phyloP scores from a whole-genome alignment of 2,888 invertebrate species.

The Cantharis flavilabris region DNA sequence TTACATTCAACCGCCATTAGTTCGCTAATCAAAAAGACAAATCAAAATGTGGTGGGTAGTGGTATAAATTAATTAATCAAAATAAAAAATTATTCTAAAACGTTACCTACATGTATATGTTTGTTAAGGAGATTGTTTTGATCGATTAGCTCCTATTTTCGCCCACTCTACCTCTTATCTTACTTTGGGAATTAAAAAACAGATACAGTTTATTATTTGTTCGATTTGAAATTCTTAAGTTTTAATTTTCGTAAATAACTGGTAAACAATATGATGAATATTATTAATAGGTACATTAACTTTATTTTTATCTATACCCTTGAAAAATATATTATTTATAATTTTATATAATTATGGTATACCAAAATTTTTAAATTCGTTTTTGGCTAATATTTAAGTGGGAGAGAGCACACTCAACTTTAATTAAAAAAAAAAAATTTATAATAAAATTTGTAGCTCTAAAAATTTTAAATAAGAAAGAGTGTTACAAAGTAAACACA shows the following conservation, averaged over 20 bases:
- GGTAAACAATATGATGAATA: not conserved
- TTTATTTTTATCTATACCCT: not conserved
- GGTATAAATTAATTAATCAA: constrained; percentile 13
- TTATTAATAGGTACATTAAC: not conserved
- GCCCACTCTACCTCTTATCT: constrained; percentile 10
- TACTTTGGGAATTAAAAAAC: not conserved
- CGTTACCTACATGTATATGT: constrained; percentile 15
- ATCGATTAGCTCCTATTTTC: constrained; percentile 14
- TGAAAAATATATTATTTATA: not conserved
- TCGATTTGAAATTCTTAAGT: not conserved
- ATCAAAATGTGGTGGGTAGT: constrained; percentile 6
- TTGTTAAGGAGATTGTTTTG: constrained; percentile 11
- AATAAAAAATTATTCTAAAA: constrained; percentile 13
- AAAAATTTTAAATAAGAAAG: no score
- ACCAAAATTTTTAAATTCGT: not conserved
- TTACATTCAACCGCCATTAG: not conserved
- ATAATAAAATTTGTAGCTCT: no score
- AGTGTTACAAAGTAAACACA: no score
- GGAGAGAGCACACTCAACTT: no score
- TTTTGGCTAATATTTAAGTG: no score
- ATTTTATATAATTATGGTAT: no score
- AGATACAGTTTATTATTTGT: not conserved
- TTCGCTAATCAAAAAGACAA: constrained; percentile 1
- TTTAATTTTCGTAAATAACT: not conserved
- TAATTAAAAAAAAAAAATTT: no score